Base-by-base conservation (phyloP, 2,888 invertebrate species). In the Parasteatoda lunata region DNA sequence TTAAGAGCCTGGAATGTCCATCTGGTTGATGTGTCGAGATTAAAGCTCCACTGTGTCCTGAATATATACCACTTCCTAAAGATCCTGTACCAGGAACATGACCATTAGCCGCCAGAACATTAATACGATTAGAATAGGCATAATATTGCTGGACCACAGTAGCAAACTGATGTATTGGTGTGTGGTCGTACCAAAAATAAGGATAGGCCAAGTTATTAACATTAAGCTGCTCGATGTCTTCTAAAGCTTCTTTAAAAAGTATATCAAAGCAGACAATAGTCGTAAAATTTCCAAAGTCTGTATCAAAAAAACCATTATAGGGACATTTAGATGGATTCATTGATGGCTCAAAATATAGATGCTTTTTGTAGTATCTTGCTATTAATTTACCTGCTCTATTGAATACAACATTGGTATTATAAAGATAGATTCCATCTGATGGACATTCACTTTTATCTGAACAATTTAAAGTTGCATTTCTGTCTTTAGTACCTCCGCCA, bases 241-340 rank as follows among this genome's bases (percentile, higher is more conserved):
- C 93, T 9, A 95, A 92, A 0, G 97, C 96, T 5, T 94, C 92
- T 90, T 95, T 93, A 92, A 95, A 97, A 89, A 96, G 91, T 9
- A 97, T 94, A 91, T 97, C 97, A 91, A 97, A 97, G 91, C 97
- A 97, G 70, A 95, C 95, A 91, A 96, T 95, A 89, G 95, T 94
- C 0, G 96, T 96, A 91, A 97, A 96, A 9, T 93, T 94, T 0
- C 95, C 95, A 90, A 96, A 96, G 91, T 96, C 96, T 0, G 96
- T 95, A 3, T 91, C 92, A 90, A 96, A 96, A 8, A 93, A 91
- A 0, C 94, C 93, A 2, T 94, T 89, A 71, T 95, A 94, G 0
- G 94, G 92, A 54, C 91, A 83, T 7, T 88, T 76, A 0, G 92
- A 91, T 1, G 83, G 92, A 89, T 94, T 93, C 89, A 93, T 92